Conservation (phyloP, 2,797 vertebrate genomes). For the Momotus momota region DNA sequence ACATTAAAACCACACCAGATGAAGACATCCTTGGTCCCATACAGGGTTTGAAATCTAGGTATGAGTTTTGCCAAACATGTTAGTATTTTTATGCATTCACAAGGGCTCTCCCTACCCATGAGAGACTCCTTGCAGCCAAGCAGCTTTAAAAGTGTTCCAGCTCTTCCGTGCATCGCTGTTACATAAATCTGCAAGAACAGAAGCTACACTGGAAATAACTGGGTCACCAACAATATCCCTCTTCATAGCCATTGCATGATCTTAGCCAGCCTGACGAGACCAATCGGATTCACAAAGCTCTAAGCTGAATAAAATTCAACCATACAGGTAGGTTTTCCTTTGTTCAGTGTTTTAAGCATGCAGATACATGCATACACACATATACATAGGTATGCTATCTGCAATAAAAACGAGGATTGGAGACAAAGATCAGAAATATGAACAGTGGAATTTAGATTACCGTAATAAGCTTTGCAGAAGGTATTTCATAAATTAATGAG, state of each 20-base stretch:
- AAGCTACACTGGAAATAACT: not conserved
- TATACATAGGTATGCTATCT: not conserved
- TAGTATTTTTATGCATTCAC: not conserved
- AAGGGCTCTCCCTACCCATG: not conserved
- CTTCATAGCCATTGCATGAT: not conserved
- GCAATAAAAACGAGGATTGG: not conserved
- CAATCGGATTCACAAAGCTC: not conserved
- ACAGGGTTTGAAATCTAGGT: not conserved
- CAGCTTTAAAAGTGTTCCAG: not conserved
- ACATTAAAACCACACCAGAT: not conserved
- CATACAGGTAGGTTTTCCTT: not conserved
- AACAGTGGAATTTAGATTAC: constrained; percentile 5
- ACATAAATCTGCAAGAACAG: not conserved
- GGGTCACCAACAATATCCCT: not conserved
- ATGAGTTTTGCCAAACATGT: accelerated
- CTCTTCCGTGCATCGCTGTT: not conserved
- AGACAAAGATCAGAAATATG: constrained; percentile 3
- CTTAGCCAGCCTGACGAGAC: not conserved
- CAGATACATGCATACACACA: not conserved
- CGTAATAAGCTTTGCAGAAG: constrained; percentile 3
- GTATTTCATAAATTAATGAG: constrained; percentile 28
- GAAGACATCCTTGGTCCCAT: not conserved
- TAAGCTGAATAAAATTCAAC: not conserved
- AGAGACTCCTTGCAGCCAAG: not conserved
- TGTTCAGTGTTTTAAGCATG: not conserved